Conservation (phyloP, 2,797 vertebrate species). For the Sternarchorhynchus goeldii region DNA sequence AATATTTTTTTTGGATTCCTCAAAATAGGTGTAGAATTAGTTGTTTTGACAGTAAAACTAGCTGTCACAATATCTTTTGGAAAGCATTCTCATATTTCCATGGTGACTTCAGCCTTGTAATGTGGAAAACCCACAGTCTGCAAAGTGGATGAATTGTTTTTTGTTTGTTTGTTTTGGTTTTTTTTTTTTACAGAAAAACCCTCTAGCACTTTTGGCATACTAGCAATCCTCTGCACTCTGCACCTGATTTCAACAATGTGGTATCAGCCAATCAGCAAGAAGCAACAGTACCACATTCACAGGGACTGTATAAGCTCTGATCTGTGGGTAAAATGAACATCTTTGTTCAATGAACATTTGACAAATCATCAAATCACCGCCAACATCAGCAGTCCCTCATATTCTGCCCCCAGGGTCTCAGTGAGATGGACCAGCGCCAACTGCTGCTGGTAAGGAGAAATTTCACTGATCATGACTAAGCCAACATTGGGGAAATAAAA, state of each 20-base stretch:
- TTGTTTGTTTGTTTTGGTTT: not conserved
- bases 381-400: slow-evolving; percentile 7
- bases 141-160: too few species aligned
- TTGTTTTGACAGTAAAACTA: not conserved
- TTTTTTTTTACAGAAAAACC: not conserved
- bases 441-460: slow-evolving; percentile 14
- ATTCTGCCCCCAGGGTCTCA: slow-evolving; percentile 5
- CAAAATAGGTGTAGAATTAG: not conserved
- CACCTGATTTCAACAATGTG: slow-evolving; percentile 26
- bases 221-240: slow-evolving; percentile 9
- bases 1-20: not conserved
- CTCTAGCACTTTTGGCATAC: not conserved
- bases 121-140: too few species aligned
- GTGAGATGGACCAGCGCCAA: slow-evolving; percentile 23
- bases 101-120: too few species aligned
- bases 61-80: too few species aligned
- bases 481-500: slow-evolving; percentile 17
- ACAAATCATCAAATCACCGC: slow-evolving; percentile 44
- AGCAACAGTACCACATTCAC: slow-evolving; percentile 41
- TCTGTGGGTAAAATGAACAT: slow-evolving; percentile 42
- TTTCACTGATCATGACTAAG: slow-evolving; percentile 24
- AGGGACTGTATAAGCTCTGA: slow-evolving; percentile 36
- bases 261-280: slow-evolving; percentile 29
- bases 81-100: too few species aligned
- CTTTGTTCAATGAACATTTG: slow-evolving; percentile 39